Percentiles rank a stretch among this genome's conserved stretches.
These are phyloP conservation scores for Rhinogobius similis DNA, from an alignment of 2,113 vertebrate genomes.

Conservation along the genomic window DNA sequence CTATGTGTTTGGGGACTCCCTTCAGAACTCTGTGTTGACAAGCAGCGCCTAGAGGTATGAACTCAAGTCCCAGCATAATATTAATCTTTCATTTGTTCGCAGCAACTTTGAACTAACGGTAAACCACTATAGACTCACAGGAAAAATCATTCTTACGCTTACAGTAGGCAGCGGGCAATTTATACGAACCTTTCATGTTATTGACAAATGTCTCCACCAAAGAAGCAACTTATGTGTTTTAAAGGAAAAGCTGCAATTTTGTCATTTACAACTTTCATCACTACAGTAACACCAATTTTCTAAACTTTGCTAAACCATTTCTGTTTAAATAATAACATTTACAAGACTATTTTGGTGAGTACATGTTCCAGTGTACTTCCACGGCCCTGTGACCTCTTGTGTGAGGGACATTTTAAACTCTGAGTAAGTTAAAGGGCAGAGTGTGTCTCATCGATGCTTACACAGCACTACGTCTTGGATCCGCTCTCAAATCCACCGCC, in stretches of 20 bases:
- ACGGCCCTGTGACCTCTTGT: background rate
- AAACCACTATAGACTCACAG: background rate
- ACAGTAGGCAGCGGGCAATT: no score
- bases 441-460: background rate
- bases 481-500: background rate
- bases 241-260: no score
- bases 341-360: no score
- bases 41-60: background rate
- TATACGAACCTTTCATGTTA: no score
- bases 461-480: background rate
- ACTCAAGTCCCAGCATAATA: background rate
- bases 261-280: no score
- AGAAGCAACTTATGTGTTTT: no score
- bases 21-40: background rate
- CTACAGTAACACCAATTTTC: no score
- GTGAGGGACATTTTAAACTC: background rate
- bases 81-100: background rate
- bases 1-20: background rate
- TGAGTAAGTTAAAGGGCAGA: background rate
- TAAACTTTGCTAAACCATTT: no score
- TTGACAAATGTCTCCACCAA: no score
- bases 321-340: no score
- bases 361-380: no score
- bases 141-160: no score
- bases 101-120: background rate